These are phyloP conservation scores for Chymomyza fuscimana DNA, from an alignment of 2,888 invertebrate species.

Conservation along the genomic window DNA sequence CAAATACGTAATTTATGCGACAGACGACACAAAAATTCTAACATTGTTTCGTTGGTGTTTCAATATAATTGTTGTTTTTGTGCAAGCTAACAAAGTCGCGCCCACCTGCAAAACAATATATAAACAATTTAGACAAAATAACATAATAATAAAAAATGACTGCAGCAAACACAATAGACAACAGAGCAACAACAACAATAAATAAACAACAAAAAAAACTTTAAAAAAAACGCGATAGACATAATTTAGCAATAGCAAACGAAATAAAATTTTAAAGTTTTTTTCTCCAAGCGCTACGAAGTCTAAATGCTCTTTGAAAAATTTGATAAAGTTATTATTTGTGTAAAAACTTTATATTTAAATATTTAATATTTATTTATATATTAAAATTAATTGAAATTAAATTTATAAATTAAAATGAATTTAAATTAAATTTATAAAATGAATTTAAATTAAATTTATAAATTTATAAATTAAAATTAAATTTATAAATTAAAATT, in stretches of 20 bases:
- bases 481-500: too few relatives aligned
- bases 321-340: too few relatives aligned
- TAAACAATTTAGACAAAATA: conserved; percentile 45
- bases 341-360: too few relatives aligned
- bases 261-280: conserved; percentile 63
- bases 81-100: conserved; percentile 48
- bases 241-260: conserved; percentile 64
- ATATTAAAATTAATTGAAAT: too few relatives aligned
- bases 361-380: too few relatives aligned
- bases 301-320: background rate
- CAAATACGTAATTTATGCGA: conserved; percentile 40
- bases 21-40: conserved; percentile 39
- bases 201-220: conserved; percentile 18
- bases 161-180: conserved; percentile 2
- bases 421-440: too few relatives aligned
- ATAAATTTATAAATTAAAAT: too few relatives aligned
- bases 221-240: conserved; percentile 42
- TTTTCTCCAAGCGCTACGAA: conserved; percentile 27
- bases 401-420: too few relatives aligned
- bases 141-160: conserved; percentile 19
- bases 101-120: conserved; percentile 46
- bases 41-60: conserved; percentile 34
- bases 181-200: conserved; percentile 11
- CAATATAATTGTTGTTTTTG: conserved; percentile 18
- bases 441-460: too few relatives aligned